These are phyloP conservation scores for Dendroctonus valens DNA, from an alignment of 1,140 invertebrate genomes.

Conservation along the genomic window DNA sequence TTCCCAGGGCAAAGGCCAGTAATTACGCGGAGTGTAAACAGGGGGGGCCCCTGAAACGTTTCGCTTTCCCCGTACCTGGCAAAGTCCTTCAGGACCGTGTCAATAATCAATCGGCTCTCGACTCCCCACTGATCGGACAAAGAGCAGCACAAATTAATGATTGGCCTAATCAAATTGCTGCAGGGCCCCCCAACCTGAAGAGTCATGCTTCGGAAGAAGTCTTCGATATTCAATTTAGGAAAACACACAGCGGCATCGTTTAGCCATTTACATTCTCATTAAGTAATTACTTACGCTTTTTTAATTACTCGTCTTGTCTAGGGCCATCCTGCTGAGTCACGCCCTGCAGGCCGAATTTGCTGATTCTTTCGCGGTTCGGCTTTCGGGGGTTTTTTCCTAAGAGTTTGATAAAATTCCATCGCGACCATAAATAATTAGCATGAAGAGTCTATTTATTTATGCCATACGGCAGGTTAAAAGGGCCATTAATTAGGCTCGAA, in stretches of 20 bases:
- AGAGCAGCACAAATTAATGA: neutral
- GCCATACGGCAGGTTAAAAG: conserved; percentile 13
- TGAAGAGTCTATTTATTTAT: conserved; percentile 16
- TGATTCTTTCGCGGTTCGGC: neutral
- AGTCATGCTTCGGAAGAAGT: conserved; percentile 14
- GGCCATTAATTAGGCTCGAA: conserved; percentile 10
- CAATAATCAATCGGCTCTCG: conserved; percentile 2
- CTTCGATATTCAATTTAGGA: conserved; percentile 26
- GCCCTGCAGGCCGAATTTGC: conserved; percentile 5
- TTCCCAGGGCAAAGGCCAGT: conserved; percentile 12
- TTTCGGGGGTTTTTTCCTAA: too few relatives aligned
- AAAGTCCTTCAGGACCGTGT: conserved; percentile 1
- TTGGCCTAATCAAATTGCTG: too few relatives aligned
- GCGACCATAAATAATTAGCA: neutral
- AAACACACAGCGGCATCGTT: conserved; percentile 26
- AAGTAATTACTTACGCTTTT: conserved; percentile 32
- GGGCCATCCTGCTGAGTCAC: conserved; percentile 16
- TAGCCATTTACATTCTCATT: conserved; percentile 29
- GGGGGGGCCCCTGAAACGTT: conserved; percentile 1
- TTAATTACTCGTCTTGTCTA: conserved; percentile 27
- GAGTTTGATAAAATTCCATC: too few relatives aligned
- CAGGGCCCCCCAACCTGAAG: too few relatives aligned
- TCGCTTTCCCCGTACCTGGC: neutral
- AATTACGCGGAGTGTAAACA: conserved; percentile 21
- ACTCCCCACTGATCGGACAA: conserved; percentile 6